Percentiles rank a stretch among this genome's conserved stretches.
Evolutionary conservation across 1,140 invertebrate genomes (phyloP).

Genomic region (Zeugodacus cucurbitae): DNA sequence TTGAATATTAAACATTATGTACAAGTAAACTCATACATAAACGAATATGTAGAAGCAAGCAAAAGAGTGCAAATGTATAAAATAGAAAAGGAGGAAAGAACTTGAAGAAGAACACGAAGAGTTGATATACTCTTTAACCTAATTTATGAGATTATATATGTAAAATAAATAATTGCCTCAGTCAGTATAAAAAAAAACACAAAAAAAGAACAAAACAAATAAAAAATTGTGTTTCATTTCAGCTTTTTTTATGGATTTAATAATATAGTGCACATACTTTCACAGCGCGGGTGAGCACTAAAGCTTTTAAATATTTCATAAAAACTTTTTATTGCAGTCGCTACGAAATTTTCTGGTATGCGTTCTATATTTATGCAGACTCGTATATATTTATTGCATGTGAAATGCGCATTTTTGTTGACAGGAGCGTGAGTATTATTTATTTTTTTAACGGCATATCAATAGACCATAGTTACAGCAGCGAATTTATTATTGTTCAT

Average conservation of each 20-base stretch:
- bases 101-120: constrained; percentile 45
- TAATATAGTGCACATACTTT: background rate
- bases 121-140: constrained; percentile 45
- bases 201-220: background rate
- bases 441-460: too few species aligned
- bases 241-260: background rate
- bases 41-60: background rate
- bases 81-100: constrained; percentile 34
- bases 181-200: constrained; percentile 61
- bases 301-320: background rate
- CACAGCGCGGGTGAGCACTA: background rate
- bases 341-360: background rate
- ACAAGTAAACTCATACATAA: background rate
- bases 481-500: too few species aligned
- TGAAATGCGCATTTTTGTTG: too few species aligned
- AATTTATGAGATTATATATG: constrained; percentile 65
- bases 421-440: too few species aligned
- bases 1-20: background rate
- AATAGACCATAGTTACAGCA: too few species aligned
- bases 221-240: constrained; percentile 8
- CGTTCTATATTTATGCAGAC: too few species aligned
- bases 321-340: background rate
- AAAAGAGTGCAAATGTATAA: constrained; percentile 27
- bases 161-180: constrained; percentile 60
- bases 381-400: too few species aligned